Base-by-base conservation (phyloP, 2,797 vertebrate species). In the Gambusia yucatana region DNA sequence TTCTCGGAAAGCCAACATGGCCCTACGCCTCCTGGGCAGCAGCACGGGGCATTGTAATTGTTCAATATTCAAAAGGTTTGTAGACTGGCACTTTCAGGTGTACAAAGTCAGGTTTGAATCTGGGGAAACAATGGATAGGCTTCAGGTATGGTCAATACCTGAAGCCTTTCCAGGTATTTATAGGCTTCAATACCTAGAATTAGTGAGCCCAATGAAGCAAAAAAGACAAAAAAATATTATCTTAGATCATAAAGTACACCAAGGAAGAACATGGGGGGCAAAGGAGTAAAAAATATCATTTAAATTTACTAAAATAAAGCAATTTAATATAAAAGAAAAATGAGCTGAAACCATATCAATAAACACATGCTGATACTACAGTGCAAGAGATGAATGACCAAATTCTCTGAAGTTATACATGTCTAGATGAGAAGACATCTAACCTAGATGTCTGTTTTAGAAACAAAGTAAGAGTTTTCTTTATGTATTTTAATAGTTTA, bases 41-140 rank as follows among this genome's bases (percentile, higher is more conserved):
- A 57, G 77, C 81, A 81, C 28, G 11, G 36, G 55, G 78, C 77
- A 79, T 84, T 79, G 73, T 90, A 92, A 92, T 91, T 90, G 85
- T 81, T 75, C 76, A 83, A 86, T 86, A 92, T 87, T 80, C 89
- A 88, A 82, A 80, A 82, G 84, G 85, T 90, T 90, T 90, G 89
- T 91, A 88, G 81, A 88, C 91, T 91, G 93, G 91, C 81, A 88
- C 86, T 88, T 91, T 88, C 72, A 87, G 86, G 90, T 93, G 76
- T 91, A 89, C 77, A 84, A 88, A 87, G 84, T 89, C 87, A 92
- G 88, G 80, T 91, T 91, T 90, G 78, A 76, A 88, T 92, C 88
- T 87, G 28, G 75, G 81, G 78, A 75, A 86, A 84, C 82, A 73
- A 72, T 77, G 77, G 77, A 82, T 84, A 88, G 39, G 39, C 39